Conservation (phyloP, 2,797 vertebrate species). For the Carduelis carduelis region DNA sequence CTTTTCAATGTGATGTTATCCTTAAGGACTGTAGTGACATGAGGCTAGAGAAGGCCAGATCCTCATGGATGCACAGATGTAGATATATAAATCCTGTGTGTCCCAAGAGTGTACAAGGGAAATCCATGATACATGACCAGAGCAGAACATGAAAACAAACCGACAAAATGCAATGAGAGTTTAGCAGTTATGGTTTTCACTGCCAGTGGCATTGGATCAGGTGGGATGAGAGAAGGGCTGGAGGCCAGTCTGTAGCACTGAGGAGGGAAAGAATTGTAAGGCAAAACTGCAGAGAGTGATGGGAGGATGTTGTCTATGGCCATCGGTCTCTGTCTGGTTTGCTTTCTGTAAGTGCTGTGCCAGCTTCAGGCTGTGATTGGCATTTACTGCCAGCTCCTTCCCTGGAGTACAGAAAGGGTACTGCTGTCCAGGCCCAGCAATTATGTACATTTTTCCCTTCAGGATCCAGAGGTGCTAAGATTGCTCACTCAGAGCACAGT, state of each 20-base stretch:
- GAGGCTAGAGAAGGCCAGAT: neutral
- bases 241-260: neutral
- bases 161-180: neutral
- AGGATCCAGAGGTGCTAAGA: neutral
- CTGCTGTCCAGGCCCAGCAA: neutral
- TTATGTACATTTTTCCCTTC: neutral
- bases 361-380: neutral
- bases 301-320: neutral
- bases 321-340: accelerated
- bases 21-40: neutral
- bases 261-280: neutral
- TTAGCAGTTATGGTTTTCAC: neutral
- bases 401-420: neutral
- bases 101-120: neutral
- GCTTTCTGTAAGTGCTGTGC: neutral
- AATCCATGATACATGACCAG: neutral
- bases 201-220: neutral
- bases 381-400: neutral
- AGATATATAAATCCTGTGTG: neutral
- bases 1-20: neutral
- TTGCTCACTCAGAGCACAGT: neutral
- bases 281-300: neutral
- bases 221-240: neutral
- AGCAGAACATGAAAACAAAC: neutral
- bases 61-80: neutral